These are phyloP conservation scores for Drosophila subsilvestris DNA, from an alignment of 2,888 invertebrate genomes.

Conservation along the genomic window DNA sequence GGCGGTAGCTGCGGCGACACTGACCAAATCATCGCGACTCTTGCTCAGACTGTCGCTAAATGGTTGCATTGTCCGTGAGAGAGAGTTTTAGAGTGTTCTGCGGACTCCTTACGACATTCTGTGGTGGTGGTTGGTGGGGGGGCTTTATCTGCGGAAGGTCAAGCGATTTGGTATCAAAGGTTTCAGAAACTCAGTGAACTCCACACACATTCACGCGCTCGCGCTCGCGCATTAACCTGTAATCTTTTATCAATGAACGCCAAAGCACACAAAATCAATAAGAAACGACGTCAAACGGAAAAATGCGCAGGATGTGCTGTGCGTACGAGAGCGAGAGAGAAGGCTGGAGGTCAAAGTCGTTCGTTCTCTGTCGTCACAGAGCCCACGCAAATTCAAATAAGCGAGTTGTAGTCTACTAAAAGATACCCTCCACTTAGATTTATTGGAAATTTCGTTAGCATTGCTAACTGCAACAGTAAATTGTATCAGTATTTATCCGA, in stretches of 20 bases:
- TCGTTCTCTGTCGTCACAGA: not conserved
- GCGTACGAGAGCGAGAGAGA: slow-evolving; percentile 5
- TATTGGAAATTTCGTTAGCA: not conserved
- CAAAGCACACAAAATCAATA: slow-evolving; percentile 38
- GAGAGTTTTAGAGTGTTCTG: slow-evolving; percentile 24
- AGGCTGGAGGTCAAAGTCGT: not conserved
- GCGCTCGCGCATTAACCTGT: slow-evolving; percentile 3
- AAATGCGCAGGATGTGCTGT: slow-evolving; percentile 24
- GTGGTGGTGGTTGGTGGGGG: slow-evolving; percentile 11
- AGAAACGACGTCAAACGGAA: slow-evolving; percentile 30
- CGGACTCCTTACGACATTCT: slow-evolving; percentile 66
- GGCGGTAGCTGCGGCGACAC: slow-evolving; percentile 64
- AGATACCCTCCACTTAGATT: not conserved
- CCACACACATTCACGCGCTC: slow-evolving; percentile 5
- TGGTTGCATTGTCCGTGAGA: slow-evolving; percentile 81
- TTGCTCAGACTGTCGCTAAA: slow-evolving; percentile 81
- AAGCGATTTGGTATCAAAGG: slow-evolving; percentile 7
- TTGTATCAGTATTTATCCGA: not conserved
- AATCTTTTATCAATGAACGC: slow-evolving; percentile 53
- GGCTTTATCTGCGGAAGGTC: slow-evolving; percentile 9
- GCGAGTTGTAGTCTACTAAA: not conserved
- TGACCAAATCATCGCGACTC: slow-evolving; percentile 83
- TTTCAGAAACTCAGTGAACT: slow-evolving; percentile 6
- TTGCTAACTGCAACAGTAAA: no score
- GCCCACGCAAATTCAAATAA: slow-evolving; percentile 24